phyloP scores from a whole-genome alignment of 1,140 invertebrate species.

The Phymastichus coffea region DNA sequence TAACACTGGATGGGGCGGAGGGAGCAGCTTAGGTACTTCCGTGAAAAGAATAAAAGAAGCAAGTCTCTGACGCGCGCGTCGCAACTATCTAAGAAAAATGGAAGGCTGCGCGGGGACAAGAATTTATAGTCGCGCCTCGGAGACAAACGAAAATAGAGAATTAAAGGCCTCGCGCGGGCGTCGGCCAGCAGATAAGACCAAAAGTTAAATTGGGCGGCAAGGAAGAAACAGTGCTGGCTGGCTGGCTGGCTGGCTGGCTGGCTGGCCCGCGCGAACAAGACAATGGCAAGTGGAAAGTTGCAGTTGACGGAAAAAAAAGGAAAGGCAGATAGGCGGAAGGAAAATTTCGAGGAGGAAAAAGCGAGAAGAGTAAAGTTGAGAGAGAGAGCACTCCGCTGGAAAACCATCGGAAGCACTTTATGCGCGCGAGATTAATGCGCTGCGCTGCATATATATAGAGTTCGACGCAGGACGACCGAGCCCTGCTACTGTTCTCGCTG shows the following conservation, averaged over 20 bases:
- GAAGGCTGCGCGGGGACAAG: neutral
- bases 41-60: neutral
- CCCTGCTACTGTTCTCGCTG: too few species aligned
- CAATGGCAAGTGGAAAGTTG: too few species aligned
- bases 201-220: too few species aligned
- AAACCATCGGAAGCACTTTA: conserved; percentile 19
- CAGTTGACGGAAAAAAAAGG: neutral
- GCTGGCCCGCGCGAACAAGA: too few species aligned
- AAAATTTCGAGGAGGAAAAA: neutral
- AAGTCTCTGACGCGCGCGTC: neutral
- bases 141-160: neutral
- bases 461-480: too few species aligned
- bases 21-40: too few species aligned
- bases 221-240: too few species aligned
- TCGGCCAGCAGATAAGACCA: too few species aligned
- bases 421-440: conserved; percentile 17
- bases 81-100: neutral
- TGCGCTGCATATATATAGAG: too few species aligned
- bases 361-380: neutral
- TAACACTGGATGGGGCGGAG: conserved; percentile 6
- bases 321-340: neutral
- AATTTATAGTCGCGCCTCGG: conserved; percentile 2
- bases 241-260: too few species aligned
- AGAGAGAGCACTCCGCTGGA: neutral
- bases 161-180: too few species aligned